A percentile compares a stretch with the other conserved stretches of the same genome.
Conservation (phyloP, 2,888 invertebrate genomes). For the Lasioglossum calceatum region DNA sequence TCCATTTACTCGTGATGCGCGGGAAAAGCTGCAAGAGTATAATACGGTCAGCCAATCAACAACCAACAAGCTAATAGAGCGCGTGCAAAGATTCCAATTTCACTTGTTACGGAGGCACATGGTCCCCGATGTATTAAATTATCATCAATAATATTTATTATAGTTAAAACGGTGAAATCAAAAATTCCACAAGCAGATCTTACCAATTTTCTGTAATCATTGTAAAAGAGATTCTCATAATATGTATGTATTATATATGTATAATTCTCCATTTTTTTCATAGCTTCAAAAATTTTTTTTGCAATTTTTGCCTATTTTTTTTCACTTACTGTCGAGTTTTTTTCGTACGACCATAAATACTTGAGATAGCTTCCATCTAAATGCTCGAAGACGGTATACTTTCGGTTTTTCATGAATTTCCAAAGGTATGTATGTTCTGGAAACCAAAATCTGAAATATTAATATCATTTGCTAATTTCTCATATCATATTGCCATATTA, state of each 20-base stretch:
- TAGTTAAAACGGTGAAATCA: neutral
- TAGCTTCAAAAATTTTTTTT: too few species aligned
- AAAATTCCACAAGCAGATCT: neutral
- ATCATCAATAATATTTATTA: neutral
- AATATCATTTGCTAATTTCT: neutral
- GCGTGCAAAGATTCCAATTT: neutral
- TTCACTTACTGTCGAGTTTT: neutral
- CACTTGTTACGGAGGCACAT: neutral
- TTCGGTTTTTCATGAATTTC: neutral
- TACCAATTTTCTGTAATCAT: neutral
- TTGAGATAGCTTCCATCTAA: neutral
- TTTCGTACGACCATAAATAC: neutral
- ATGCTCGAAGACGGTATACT: neutral
- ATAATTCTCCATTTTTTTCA: neutral
- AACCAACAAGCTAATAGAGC: constrained; percentile 12
- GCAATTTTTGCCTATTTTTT: too few species aligned
- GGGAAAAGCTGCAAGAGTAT: constrained; percentile 4
- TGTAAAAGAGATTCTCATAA: neutral
- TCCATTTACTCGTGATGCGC: neutral
- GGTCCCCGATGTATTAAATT: neutral
- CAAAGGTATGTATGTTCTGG: neutral
- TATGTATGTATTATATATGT: too few species aligned
- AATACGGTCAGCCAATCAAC: constrained; percentile 17
- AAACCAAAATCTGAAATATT: neutral
- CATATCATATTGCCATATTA: neutral